Conservation (phyloP, 2,113 vertebrate genomes). For the Gavia stellata region DNA sequence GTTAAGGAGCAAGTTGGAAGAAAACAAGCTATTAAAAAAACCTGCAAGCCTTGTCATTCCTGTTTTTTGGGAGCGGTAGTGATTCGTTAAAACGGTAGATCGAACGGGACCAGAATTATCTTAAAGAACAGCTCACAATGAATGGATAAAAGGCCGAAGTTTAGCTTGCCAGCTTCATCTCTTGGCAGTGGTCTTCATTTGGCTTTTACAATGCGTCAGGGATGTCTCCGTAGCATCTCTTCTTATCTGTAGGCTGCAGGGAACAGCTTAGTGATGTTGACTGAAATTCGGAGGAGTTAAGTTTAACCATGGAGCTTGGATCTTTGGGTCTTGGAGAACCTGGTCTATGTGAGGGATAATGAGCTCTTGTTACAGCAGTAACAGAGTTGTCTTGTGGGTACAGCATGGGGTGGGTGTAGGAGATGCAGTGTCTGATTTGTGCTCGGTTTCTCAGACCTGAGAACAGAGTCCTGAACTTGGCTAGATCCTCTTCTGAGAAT, state of each 20-base stretch:
- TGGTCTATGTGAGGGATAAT: rapidly evolving
- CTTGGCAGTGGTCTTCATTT: background rate
- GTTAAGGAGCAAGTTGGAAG: background rate
- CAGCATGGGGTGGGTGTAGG: background rate
- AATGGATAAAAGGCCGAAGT: background rate
- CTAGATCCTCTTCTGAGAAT: background rate
- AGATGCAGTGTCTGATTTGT: background rate
- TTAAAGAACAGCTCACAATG: background rate
- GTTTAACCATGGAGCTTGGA: rapidly evolving
- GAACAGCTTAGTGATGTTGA: background rate
- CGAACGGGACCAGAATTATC: background rate
- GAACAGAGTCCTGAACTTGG: background rate
- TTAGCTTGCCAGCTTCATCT: background rate
- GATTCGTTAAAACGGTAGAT: background rate
- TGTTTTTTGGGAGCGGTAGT: background rate
- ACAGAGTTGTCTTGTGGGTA: background rate
- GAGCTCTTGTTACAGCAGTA: background rate
- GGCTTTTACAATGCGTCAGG: background rate
- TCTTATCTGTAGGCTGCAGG: background rate
- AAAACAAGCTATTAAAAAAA: background rate
- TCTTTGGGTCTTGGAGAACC: background rate
- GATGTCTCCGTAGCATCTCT: background rate
- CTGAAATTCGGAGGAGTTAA: background rate
- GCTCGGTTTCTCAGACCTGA: rapidly evolving
- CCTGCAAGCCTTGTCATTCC: background rate